phyloP scores from a whole-genome alignment of 1,140 invertebrate species.

The Lasaia peninsularis region DNA sequence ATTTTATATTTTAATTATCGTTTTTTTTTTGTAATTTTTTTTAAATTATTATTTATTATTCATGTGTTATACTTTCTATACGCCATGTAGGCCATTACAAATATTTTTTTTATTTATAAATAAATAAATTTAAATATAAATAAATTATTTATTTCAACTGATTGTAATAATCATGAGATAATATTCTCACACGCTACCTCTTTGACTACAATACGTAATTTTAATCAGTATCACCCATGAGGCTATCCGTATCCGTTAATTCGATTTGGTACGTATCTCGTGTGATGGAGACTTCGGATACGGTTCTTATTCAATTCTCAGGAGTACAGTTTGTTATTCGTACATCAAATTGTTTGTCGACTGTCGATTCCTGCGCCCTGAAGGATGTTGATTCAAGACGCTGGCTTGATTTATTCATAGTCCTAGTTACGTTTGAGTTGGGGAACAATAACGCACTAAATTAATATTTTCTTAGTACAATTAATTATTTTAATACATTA shows the following conservation, averaged over 20 bases:
- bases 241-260: conserved; percentile 4
- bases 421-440: background rate
- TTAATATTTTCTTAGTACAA: no score
- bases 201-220: background rate
- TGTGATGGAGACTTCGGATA: background rate
- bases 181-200: background rate
- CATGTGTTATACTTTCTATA: no score
- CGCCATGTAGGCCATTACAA: no score
- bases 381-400: background rate
- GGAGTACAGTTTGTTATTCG: background rate
- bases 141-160: no score
- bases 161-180: no score
- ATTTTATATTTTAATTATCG: no score
- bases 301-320: background rate
- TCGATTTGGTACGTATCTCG: background rate
- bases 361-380: background rate
- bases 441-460: background rate
- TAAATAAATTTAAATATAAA: no score
- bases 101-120: no score
- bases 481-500: no score
- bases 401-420: background rate
- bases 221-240: conserved; percentile 3
- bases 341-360: background rate
- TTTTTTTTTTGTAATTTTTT: no score
- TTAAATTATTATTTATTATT: no score